Conservation (phyloP, 2,888 invertebrate genomes). For the Aphodius sticticus region DNA sequence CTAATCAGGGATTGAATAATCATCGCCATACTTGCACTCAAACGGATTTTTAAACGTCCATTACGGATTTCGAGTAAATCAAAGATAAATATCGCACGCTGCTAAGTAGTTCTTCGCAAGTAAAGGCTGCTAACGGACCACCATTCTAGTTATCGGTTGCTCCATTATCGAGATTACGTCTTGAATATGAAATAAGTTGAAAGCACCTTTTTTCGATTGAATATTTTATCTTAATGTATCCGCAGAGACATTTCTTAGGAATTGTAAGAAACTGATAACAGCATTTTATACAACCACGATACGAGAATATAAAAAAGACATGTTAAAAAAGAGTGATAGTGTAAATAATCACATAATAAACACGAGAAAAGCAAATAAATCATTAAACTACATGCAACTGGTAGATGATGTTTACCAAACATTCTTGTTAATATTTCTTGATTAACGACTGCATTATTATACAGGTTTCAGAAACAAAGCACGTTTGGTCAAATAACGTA, state of each 20-base stretch:
- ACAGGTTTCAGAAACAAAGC: too few species aligned
- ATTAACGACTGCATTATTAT: too few species aligned
- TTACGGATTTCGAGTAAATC: neutral
- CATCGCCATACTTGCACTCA: neutral
- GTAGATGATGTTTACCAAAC: too few species aligned
- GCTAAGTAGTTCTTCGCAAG: neutral
- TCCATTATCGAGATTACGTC: constrained; percentile 4
- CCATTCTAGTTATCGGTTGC: neutral
- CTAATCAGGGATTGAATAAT: neutral
- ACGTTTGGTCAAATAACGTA: too few species aligned
- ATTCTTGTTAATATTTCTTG: too few species aligned
- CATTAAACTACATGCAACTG: too few species aligned
- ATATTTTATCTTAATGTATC: neutral
- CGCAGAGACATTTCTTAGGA: neutral
- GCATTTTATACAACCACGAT: too few species aligned
- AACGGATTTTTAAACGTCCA: neutral
- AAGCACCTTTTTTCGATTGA: neutral
- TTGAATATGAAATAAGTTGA: neutral
- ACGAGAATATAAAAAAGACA: too few species aligned
- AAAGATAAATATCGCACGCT: neutral
- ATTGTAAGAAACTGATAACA: neutral
- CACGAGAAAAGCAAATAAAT: too few species aligned
- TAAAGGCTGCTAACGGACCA: neutral
- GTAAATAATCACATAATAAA: too few species aligned
- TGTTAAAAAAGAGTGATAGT: too few species aligned